A percentile compares a stretch with the other conserved stretches of the same genome.
Conservation (phyloP, 2,113 vertebrate species). For the Pterocles burchelli region DNA sequence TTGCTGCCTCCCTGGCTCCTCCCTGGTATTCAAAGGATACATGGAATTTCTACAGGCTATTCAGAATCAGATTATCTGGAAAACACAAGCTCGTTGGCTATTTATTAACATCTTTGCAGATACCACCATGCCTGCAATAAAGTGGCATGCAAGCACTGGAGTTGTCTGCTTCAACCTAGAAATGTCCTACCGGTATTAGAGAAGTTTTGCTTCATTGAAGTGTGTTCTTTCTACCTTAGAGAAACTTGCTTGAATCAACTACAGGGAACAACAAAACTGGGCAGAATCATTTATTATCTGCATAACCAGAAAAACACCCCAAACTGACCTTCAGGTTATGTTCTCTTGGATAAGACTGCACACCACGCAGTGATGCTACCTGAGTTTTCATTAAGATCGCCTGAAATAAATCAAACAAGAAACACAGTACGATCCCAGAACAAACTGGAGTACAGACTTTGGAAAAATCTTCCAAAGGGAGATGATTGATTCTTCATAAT, state of each 20-base stretch:
- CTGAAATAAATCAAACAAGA: neutral
- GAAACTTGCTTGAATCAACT: neutral
- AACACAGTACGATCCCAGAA: rapidly evolving
- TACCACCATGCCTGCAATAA: neutral
- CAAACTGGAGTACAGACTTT: too few species aligned
- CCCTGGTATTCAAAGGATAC: neutral
- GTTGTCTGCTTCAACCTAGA: neutral
- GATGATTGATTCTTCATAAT: neutral
- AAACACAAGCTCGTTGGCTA: neutral
- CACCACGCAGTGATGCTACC: neutral
- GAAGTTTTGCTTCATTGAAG: neutral
- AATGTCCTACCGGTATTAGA: neutral
- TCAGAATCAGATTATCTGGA: neutral
- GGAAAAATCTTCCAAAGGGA: neutral
- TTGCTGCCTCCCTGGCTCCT: neutral
- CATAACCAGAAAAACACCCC: neutral
- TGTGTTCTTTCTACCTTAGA: neutral
- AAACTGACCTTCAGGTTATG: neutral
- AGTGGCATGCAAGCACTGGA: neutral
- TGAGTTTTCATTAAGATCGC: neutral
- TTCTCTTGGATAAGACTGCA: neutral
- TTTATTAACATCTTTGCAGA: neutral
- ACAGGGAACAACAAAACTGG: neutral
- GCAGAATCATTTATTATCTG: neutral
- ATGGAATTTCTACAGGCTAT: neutral